Conservation (phyloP, 2,888 invertebrate species). For the Melanotus villosus region DNA sequence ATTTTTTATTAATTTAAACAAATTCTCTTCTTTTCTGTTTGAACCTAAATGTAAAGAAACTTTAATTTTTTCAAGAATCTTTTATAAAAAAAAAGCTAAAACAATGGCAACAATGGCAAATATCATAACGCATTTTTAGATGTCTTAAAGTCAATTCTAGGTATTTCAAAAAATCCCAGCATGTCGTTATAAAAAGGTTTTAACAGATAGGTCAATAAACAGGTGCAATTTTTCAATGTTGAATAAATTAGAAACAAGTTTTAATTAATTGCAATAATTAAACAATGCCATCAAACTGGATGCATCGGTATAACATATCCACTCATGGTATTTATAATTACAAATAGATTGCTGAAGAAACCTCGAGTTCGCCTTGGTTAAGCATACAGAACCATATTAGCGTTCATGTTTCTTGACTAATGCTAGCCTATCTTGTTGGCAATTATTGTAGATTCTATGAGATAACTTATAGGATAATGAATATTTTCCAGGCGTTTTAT, state of each 20-base stretch:
- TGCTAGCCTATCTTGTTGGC: background rate
- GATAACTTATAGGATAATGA: constrained; percentile 16
- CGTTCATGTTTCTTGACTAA: background rate
- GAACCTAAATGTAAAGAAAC: too few relatives aligned
- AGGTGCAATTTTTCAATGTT: too few relatives aligned
- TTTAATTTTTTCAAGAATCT: too few relatives aligned
- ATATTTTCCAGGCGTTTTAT: background rate
- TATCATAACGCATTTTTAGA: too few relatives aligned
- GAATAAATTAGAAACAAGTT: constrained; percentile 7
- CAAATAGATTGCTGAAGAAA: background rate
- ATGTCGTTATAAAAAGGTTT: too few relatives aligned
- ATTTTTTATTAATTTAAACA: too few relatives aligned
- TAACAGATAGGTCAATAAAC: too few relatives aligned
- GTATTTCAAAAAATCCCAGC: too few relatives aligned
- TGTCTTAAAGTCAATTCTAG: too few relatives aligned
- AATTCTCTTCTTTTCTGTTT: too few relatives aligned
- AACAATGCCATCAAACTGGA: constrained; percentile 11
- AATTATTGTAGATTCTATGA: constrained; percentile 5
- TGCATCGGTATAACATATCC: background rate
- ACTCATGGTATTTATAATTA: background rate
- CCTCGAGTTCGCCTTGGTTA: background rate
- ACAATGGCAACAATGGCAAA: too few relatives aligned
- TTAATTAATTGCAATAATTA: constrained; percentile 12
- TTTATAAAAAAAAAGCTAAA: too few relatives aligned
- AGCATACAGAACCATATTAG: constrained; percentile 7